Evolutionary conservation across 2,888 invertebrate species (phyloP).

Genomic region (Masnerella sp.): DNA sequence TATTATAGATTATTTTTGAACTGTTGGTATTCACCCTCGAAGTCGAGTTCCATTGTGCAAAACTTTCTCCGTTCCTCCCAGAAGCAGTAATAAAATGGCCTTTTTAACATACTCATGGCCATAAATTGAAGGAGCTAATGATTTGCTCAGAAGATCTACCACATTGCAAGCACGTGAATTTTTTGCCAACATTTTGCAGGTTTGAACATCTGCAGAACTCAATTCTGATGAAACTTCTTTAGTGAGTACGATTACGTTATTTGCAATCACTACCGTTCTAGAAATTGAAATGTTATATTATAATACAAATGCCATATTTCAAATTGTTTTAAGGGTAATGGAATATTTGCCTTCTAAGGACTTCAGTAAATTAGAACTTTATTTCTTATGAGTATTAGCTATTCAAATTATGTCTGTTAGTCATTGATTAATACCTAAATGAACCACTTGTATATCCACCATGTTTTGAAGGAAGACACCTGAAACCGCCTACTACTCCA

Average conservation of each 20-base stretch:
- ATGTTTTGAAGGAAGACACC: constrained; percentile 96
- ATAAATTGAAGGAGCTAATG: constrained; percentile 98
- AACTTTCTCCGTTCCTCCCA: constrained; percentile 97
- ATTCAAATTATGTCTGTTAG: too few relatives aligned
- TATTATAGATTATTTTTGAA: too few relatives aligned
- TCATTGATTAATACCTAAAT: constrained; percentile 82
- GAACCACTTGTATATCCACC: constrained; percentile 95
- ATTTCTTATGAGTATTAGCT: too few relatives aligned
- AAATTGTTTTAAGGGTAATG: too few relatives aligned
- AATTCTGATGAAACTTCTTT: constrained; percentile 90
- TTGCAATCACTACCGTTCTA: constrained; percentile 95
- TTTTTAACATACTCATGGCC: constrained; percentile 98
- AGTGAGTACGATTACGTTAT: constrained; percentile 92
- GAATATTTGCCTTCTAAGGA: too few relatives aligned
- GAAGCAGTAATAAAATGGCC: constrained; percentile 89
- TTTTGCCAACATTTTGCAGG: constrained; percentile 90
- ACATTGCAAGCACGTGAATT: constrained; percentile 84
- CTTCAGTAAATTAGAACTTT: too few relatives aligned
- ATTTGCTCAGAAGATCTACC: constrained; percentile 92
- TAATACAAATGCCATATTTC: too few relatives aligned
- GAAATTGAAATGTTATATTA: constrained; percentile 56
- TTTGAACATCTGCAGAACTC: constrained; percentile 90
- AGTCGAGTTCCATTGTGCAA: constrained; percentile 94
- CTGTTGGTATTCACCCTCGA: constrained; percentile 84
- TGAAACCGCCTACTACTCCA: constrained; percentile 96